Conservation (phyloP, 1,140 invertebrate species). For the Panagrolaimus sp. region DNA sequence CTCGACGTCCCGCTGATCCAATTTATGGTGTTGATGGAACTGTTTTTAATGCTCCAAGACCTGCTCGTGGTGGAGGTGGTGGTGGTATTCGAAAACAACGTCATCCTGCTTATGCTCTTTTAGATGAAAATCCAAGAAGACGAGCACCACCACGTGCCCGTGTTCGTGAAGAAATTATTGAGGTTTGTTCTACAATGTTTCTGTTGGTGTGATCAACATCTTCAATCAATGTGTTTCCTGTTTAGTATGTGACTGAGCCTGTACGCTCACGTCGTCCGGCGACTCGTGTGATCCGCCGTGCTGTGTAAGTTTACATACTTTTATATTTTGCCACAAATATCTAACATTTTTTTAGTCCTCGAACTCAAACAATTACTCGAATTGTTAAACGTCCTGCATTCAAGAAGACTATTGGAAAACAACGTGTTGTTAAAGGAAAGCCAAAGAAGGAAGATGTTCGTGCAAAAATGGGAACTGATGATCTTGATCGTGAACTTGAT, state of each 20-base stretch:
- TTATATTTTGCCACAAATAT: not conserved
- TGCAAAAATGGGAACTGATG: conserved; percentile 1
- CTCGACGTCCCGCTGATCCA: not conserved
- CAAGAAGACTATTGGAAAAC: conserved; percentile 6
- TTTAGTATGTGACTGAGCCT: conserved; percentile 13
- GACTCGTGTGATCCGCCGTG: conserved; percentile 14
- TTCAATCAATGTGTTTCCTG: not conserved
- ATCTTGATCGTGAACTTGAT: conserved; percentile 7
- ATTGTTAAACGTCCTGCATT: conserved; percentile 7
- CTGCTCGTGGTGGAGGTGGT: not conserved
- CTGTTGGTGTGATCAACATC: not conserved
- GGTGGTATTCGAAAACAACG: not conserved
- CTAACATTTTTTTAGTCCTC: not conserved
- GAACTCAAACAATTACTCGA: conserved; percentile 11
- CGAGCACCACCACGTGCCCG: not conserved
- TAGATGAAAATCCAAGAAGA: not conserved
- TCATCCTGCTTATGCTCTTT: conserved; percentile 7
- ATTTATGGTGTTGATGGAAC: conserved; percentile 4
- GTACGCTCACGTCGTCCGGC: conserved; percentile 8
- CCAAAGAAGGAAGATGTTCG: conserved; percentile 8
- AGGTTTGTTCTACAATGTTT: conserved; percentile 11
- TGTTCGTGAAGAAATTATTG: conserved; percentile 13
- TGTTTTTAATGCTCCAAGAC: not conserved
- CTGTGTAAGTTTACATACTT: not conserved
- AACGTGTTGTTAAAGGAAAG: not conserved